Evolutionary conservation across 2,113 vertebrate genomes (phyloP).

Genomic region (Sorex araneus): DNA sequence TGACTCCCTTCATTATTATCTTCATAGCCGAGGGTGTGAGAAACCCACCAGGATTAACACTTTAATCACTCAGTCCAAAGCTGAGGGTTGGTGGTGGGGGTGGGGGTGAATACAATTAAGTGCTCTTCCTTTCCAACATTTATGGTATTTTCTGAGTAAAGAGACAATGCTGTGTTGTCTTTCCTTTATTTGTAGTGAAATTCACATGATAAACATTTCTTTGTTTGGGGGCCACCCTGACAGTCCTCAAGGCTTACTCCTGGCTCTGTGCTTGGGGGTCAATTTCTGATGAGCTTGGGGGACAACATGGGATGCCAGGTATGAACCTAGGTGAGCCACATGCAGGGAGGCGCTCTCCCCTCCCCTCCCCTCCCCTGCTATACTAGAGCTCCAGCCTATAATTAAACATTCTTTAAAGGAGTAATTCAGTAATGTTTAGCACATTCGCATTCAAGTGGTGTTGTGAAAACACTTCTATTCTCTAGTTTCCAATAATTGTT

Average conservation of each 20-base stretch:
- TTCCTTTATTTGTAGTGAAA: slow-evolving; percentile 1
- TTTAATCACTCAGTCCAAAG: neutral
- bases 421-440: neutral
- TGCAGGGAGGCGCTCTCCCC: too few relatives aligned
- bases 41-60: neutral
- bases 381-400: too few relatives aligned
- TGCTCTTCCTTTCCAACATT: neutral
- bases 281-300: too few relatives aligned
- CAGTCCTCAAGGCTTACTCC: too few relatives aligned
- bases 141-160: neutral
- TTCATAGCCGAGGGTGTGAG: neutral
- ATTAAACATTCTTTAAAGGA: neutral
- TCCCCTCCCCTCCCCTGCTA: too few relatives aligned
- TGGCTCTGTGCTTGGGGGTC: too few relatives aligned
- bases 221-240: too few relatives aligned
- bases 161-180: neutral
- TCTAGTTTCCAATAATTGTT: too few relatives aligned
- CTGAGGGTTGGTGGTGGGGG: too few relatives aligned
- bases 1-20: neutral
- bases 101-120: neutral
- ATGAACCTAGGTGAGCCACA: too few relatives aligned
- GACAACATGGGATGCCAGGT: too few relatives aligned
- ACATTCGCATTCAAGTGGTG: neutral
- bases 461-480: neutral
- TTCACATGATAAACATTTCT: neutral